Evolutionary conservation across 2,113 vertebrate species (phyloP).

Genomic region (Bos indicus): DNA sequence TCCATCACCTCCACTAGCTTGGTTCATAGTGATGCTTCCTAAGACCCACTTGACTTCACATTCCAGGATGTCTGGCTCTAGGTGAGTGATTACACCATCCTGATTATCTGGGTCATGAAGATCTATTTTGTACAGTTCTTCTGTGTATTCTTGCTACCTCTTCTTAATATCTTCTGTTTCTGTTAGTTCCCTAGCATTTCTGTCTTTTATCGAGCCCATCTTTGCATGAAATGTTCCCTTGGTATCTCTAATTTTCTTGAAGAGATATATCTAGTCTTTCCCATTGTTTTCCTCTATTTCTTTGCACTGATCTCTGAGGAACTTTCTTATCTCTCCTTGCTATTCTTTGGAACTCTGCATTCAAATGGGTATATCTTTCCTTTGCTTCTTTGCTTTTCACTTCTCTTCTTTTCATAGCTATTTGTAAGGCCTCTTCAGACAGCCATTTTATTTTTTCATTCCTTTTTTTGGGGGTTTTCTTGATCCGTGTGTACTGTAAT

Average conservation of each 20-base stretch:
- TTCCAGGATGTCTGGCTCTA: not conserved
- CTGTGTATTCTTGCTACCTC: not conserved
- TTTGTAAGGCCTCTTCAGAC: not conserved
- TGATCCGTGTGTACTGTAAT: not conserved
- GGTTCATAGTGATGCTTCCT: not conserved
- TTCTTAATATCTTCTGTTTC: not conserved
- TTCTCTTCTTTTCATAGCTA: not conserved
- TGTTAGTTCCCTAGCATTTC: not conserved
- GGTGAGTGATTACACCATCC: rapidly evolving
- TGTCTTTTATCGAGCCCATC: not conserved
- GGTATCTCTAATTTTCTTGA: not conserved
- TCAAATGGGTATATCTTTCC: not conserved
- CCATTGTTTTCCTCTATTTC: not conserved
- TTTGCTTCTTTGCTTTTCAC: not conserved
- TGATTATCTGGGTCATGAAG: not conserved
- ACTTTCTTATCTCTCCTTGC: not conserved
- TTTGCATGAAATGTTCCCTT: not conserved
- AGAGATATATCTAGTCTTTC: not conserved
- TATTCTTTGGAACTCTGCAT: not conserved
- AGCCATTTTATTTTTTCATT: not conserved
- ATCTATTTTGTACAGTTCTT: not conserved
- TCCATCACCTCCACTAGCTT: not conserved
- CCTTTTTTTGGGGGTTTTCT: not conserved
- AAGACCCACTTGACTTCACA: not conserved
- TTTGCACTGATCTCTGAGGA: not conserved